These are phyloP conservation scores for Rhynchonema sp. DNA, from an alignment of 2,888 invertebrate genomes.

Conservation along the genomic window DNA sequence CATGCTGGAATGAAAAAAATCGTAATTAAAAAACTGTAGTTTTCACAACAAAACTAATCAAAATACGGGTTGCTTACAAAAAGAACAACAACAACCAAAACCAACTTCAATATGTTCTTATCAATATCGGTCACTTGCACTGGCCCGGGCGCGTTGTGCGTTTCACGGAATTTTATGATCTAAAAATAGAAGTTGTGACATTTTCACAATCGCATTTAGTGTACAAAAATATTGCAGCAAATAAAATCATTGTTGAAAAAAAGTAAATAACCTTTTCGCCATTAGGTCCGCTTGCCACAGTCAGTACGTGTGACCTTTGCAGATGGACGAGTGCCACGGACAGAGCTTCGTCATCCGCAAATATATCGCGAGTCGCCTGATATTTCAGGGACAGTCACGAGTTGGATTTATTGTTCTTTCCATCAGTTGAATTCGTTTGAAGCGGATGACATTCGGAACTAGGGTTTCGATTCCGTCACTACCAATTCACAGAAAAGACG, in stretches of 20 bases:
- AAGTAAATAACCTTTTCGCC: not conserved
- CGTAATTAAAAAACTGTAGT: not conserved
- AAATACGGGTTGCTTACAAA: no score
- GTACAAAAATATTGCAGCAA: not conserved
- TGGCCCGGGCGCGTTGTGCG: not conserved
- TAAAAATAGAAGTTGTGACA: not conserved
- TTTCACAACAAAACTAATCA: not conserved
- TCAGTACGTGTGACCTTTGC: not conserved
- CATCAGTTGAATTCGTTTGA: no score
- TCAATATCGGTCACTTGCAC: not conserved
- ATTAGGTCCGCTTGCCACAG: not conserved
- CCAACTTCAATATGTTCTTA: not conserved
- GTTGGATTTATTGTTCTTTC: no score
- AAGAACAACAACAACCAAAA: no score
- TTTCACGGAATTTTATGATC: slow-evolving; percentile 1
- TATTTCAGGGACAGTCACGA: no score
- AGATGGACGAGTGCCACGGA: not conserved
- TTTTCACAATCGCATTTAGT: not conserved
- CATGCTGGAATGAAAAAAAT: not conserved
- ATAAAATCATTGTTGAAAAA: not conserved
- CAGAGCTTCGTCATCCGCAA: not conserved
- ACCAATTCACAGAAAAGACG: no score
- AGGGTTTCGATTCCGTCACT: no score
- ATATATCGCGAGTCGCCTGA: not conserved
- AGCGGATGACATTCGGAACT: no score